These are phyloP conservation scores for Parasteatoda tepidariorum DNA, from an alignment of 1,140 invertebrate species.

Conservation along the genomic window DNA sequence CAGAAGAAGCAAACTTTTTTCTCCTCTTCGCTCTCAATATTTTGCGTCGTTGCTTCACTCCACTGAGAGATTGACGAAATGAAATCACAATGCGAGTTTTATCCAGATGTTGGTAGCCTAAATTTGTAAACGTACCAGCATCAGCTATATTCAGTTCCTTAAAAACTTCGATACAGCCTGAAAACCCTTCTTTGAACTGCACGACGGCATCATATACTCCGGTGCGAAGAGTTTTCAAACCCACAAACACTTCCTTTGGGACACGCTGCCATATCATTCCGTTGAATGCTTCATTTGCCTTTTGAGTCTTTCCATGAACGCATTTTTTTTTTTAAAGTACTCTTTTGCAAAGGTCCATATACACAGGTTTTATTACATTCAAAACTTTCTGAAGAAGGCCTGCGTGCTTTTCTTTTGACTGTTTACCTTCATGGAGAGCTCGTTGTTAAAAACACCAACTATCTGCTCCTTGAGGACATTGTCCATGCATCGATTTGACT, in stretches of 20 bases:
- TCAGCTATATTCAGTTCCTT: neutral
- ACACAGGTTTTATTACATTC: slow-evolving; percentile 8
- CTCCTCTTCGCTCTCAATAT: neutral
- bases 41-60: neutral
- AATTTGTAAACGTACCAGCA: neutral
- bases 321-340: slow-evolving; percentile 31
- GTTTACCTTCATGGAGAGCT: neutral
- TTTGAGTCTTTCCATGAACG: slow-evolving; percentile 48
- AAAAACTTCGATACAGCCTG: neutral
- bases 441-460: slow-evolving; percentile 30
- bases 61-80: neutral
- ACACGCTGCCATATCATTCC: slow-evolving; percentile 8
- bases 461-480: neutral
- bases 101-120: neutral
- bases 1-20: neutral
- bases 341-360: neutral
- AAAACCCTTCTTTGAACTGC: slow-evolving; percentile 27
- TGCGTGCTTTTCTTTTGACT: neutral
- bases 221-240: neutral
- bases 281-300: slow-evolving; percentile 36
- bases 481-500: neutral
- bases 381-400: neutral
- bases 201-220: neutral
- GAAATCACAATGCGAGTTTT: neutral
- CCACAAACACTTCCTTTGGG: slow-evolving; percentile 25